Evolutionary conservation across 2,888 invertebrate genomes (phyloP).

Genomic region (Dolomedes plantarius): DNA sequence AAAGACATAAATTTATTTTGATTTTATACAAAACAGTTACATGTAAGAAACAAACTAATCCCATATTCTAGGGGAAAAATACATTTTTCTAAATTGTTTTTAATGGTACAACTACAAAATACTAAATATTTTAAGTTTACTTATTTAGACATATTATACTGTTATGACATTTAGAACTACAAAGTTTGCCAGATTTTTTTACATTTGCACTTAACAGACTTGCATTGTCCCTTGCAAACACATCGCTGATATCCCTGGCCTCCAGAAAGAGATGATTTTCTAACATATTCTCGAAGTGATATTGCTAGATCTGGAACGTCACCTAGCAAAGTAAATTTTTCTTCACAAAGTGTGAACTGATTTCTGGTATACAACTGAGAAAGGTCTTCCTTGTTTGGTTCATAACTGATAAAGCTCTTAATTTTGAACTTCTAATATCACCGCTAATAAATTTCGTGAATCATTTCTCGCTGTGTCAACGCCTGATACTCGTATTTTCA

Average conservation of each 20-base stretch:
- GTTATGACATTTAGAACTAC: constrained; percentile 27
- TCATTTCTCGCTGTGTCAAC: not conserved
- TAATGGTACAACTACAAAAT: too few relatives aligned
- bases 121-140: too few relatives aligned
- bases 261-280: constrained; percentile 9
- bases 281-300: constrained; percentile 3
- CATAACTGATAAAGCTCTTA: constrained; percentile 26
- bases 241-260: constrained; percentile 23
- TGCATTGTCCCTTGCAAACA: not conserved
- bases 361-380: constrained; percentile 8
- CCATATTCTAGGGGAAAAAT: too few relatives aligned
- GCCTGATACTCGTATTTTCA: constrained; percentile 24
- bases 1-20: too few relatives aligned
- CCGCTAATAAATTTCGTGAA: constrained; percentile 5
- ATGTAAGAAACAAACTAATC: too few relatives aligned
- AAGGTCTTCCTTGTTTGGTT: constrained; percentile 12
- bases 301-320: constrained; percentile 10
- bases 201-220: constrained; percentile 19
- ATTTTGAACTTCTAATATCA: constrained; percentile 29
- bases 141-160: too few relatives aligned
- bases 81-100: too few relatives aligned
- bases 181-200: too few relatives aligned
- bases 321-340: constrained; percentile 21
- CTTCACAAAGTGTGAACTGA: constrained; percentile 5
- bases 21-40: too few relatives aligned